Conservation (phyloP, 2,113 vertebrate genomes). For the Melierax canorus region DNA sequence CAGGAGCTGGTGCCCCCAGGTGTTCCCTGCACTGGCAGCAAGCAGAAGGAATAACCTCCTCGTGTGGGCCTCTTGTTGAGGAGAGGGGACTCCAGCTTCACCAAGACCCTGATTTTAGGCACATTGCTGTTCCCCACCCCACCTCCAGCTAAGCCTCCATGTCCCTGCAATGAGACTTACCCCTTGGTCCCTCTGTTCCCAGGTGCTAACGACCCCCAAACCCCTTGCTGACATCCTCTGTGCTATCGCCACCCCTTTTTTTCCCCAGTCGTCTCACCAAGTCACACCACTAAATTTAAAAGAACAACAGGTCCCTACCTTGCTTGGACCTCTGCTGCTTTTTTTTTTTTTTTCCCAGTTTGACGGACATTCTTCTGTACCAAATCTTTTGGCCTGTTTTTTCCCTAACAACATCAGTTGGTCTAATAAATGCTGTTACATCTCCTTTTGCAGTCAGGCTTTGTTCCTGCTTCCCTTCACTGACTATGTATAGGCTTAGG, state of each 20-base stretch:
- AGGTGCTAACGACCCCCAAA: background rate
- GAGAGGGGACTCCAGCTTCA: background rate
- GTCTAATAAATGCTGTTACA: background rate
- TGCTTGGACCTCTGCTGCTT: background rate
- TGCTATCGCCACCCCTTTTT: background rate
- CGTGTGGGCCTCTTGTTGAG: background rate
- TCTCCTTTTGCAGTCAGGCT: background rate
- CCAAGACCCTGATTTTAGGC: background rate
- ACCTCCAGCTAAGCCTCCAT: background rate
- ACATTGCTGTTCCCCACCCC: background rate
- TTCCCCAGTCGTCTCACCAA: background rate
- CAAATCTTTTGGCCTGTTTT: background rate
- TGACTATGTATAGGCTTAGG: fast-evolving
- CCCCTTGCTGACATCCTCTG: background rate
- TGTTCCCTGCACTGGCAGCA: background rate
- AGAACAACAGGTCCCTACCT: background rate
- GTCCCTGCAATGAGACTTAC: background rate
- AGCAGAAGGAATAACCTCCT: background rate
- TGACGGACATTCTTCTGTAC: background rate
- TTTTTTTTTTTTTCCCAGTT: background rate
- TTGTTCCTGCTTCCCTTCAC: background rate
- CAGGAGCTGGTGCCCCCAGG: background rate
- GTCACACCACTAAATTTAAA: background rate
- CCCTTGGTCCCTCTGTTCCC: background rate
- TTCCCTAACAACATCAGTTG: background rate